A percentile compares a stretch with the other conserved stretches of the same genome.
Conservation (phyloP, 2,113 vertebrate species). For the Sarotherodon lohbergeri region DNA sequence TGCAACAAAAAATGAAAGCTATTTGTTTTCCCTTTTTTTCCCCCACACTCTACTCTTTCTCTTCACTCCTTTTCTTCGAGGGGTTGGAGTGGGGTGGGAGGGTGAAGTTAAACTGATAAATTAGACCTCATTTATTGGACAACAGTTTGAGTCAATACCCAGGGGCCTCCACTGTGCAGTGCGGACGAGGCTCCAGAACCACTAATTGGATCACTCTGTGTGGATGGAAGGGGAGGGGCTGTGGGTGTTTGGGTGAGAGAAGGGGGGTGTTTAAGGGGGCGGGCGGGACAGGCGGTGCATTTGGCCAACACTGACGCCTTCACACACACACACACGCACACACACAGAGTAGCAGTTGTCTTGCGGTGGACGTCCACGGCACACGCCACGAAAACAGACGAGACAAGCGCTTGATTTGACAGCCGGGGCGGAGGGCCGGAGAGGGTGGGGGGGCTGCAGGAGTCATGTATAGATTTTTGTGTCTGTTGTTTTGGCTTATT, state of each 20-base stretch:
- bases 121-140: constrained; percentile 98
- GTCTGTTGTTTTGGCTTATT: constrained; percentile 99
- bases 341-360: background rate
- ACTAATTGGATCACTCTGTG: constrained; percentile 92
- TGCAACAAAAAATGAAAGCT: constrained; percentile 20
- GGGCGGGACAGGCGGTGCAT: constrained; percentile 71
- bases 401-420: constrained; percentile 90
- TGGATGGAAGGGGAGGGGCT: constrained; percentile 65
- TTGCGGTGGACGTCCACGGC: constrained; percentile 44
- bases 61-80: constrained; percentile 40
- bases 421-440: constrained; percentile 58
- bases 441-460: constrained; percentile 44
- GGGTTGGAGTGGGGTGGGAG: constrained; percentile 45
- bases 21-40: background rate
- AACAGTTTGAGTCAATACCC: constrained; percentile 86
- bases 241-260: background rate
- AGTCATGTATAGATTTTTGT: constrained; percentile 99
- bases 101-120: constrained; percentile 98
- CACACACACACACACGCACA: background rate
- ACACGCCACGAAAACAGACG: constrained; percentile 82
- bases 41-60: constrained; percentile 4
- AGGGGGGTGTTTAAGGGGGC: background rate
- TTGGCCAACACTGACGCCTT: constrained; percentile 47
- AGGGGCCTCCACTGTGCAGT: constrained; percentile 84
- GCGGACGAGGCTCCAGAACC: constrained; percentile 80